Conservation (phyloP, 2,888 invertebrate genomes). For the Lacanobia wlatinum region DNA sequence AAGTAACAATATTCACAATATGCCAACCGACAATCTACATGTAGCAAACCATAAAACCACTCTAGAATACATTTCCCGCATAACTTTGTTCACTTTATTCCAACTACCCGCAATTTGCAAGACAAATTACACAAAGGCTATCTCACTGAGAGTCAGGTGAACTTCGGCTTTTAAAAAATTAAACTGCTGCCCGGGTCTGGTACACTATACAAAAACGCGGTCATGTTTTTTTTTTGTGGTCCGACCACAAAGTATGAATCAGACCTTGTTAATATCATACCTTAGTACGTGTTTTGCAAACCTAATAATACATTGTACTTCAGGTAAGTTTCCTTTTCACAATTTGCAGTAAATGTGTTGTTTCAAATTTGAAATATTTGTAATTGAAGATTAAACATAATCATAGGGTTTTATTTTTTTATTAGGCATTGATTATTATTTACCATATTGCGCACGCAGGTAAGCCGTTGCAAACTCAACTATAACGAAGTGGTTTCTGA, state of each 20-base stretch:
- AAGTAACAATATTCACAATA: too few relatives aligned
- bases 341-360: too few relatives aligned
- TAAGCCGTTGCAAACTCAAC: too few relatives aligned
- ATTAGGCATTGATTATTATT: too few relatives aligned
- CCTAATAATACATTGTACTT: not conserved
- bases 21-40: constrained; percentile 13
- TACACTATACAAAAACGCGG: constrained; percentile 40
- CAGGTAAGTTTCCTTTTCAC: too few relatives aligned
- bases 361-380: too few relatives aligned
- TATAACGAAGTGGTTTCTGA: too few relatives aligned
- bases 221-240: constrained; percentile 20
- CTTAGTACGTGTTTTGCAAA: constrained; percentile 22
- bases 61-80: constrained; percentile 44
- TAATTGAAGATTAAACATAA: too few relatives aligned
- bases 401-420: too few relatives aligned
- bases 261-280: constrained; percentile 23
- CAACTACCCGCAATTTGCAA: constrained; percentile 57
- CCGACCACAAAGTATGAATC: constrained; percentile 7
- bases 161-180: constrained; percentile 59
- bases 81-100: constrained; percentile 53
- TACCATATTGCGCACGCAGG: too few relatives aligned
- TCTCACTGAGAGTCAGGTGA: constrained; percentile 62
- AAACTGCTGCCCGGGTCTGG: constrained; percentile 34
- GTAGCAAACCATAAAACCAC: constrained; percentile 39
- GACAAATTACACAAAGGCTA: constrained; percentile 67